These are phyloP conservation scores for Brachyistius frenatus DNA, from an alignment of 2,113 vertebrate species.

Conservation along the genomic window DNA sequence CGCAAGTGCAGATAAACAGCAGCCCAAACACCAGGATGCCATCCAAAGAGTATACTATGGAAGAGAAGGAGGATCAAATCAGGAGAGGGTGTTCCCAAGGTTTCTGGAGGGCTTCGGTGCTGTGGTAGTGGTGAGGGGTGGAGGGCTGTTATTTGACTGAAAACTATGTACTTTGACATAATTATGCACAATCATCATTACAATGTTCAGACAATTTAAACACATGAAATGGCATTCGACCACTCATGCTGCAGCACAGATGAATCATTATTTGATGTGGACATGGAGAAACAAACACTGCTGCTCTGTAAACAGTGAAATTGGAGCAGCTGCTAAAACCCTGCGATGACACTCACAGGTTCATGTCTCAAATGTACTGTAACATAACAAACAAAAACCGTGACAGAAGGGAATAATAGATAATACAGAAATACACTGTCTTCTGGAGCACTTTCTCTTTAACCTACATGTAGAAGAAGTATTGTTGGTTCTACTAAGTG, in stretches of 20 bases:
- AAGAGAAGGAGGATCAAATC: conserved; percentile 4
- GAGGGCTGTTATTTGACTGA: too few species aligned
- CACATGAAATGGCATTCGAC: background rate
- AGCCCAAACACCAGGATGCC: conserved; percentile 95
- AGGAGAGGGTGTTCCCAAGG: background rate
- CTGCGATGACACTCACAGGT: too few species aligned
- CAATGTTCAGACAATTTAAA: background rate
- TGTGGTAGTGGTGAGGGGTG: too few species aligned
- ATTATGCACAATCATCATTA: too few species aligned
- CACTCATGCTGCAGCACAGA: background rate
- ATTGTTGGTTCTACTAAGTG: background rate
- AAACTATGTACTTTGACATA: too few species aligned
- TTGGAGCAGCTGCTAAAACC: background rate
- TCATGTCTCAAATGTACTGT: background rate
- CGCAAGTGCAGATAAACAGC: conserved; percentile 96
- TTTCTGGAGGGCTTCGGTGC: too few species aligned
- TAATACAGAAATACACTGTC: too few species aligned
- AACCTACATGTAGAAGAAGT: background rate
- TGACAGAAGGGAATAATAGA: too few species aligned
- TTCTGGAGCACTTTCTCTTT: background rate
- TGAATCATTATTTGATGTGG: background rate
- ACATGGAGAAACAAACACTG: background rate
- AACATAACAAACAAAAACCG: background rate
- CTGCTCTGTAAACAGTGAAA: too few species aligned
- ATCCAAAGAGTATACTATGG: conserved; percentile 90